A percentile compares a stretch with the other conserved stretches of the same genome.
These are phyloP conservation scores for Latrodectus geometricus DNA, from an alignment of 1,140 invertebrate genomes.

Conservation along the genomic window DNA sequence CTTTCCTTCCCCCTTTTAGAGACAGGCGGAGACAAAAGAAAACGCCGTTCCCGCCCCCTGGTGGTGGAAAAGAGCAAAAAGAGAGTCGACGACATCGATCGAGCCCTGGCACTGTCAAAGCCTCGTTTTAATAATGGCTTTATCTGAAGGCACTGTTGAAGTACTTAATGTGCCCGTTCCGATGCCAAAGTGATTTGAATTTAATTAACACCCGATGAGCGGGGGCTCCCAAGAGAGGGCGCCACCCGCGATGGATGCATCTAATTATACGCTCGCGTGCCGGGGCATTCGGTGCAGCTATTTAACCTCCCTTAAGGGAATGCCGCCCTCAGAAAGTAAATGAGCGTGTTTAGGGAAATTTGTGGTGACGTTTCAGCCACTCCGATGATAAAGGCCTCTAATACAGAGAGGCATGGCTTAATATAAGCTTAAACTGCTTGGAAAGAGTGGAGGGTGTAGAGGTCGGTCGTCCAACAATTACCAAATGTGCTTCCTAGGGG, in stretches of 20 bases:
- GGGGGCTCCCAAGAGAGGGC: constrained; percentile 45
- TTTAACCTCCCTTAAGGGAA: constrained; percentile 47
- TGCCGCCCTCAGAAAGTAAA: constrained; percentile 41
- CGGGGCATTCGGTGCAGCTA: constrained; percentile 24
- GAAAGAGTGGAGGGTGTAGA: too few species aligned
- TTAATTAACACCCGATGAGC: constrained; percentile 57
- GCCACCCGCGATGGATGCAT: constrained; percentile 41
- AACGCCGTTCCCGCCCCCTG: constrained; percentile 32
- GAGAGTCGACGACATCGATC: not conserved
- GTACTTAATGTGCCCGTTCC: constrained; percentile 54
- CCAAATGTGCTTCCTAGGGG: not conserved
- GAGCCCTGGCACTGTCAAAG: constrained; percentile 23
- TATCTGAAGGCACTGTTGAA: constrained; percentile 49
- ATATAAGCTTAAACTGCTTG: not conserved
- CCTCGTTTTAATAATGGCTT: constrained; percentile 58
- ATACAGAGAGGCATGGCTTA: not conserved
- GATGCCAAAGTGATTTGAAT: constrained; percentile 56
- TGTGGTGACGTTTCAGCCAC: constrained; percentile 42
- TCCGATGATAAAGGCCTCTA: constrained; percentile 44
- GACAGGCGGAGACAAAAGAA: constrained; percentile 42
- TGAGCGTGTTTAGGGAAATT: constrained; percentile 60
- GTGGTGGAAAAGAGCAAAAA: constrained; percentile 30
- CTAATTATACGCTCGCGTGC: constrained; percentile 53
- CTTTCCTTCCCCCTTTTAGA: not conserved
- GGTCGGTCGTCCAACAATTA: not conserved